Base-by-base conservation (phyloP, 2,888 invertebrate genomes). In the Melanostoma mellinum region DNA sequence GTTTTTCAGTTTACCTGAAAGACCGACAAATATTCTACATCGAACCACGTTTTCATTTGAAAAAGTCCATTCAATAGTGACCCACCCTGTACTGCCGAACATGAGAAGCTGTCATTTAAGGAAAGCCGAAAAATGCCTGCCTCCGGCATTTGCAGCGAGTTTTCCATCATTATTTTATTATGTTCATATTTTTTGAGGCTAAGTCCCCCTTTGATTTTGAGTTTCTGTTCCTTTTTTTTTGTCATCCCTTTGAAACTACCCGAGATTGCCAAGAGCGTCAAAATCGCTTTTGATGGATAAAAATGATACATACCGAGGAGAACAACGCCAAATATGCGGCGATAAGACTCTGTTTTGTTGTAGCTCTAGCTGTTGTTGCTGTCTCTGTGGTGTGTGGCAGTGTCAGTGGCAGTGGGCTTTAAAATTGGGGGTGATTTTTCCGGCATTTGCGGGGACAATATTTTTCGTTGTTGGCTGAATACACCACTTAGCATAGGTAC, bases 141-240 rank as follows among this genome's bases (percentile, higher is more conserved):
- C 78, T 60, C 36, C 56, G 78, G 78, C 71, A 71, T 65, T 79
- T 75, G 65, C 61, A 68, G 67, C 60, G 74, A 74, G 74, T 65
- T 84, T 84, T 84, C 56, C 67, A 75, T 84, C 71, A 84, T 84
- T 79, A 79, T 84, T 79, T 75, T 84, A 84, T 84, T 84, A 84
- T 79, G 74, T 71, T 84, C 84, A 84, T 79, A 79, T 84, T 84
- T 84, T 79, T 10, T 50, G 53, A 78, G 32, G 42, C 42, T 40
- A 46, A 40, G 53, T 69, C 73, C 75, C 63, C 76, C 52, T 75
- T 75, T 75, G 61, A 75, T 84, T 79, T 78, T 50, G 53, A 74
- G 60, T 69, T 60, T 69, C 61, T 69, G 8, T 61, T 35, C 33
- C 44, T 58, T 20, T 58, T n/a, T n/a, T 35, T 53, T 53, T 35